Evolutionary conservation across 2,113 vertebrate genomes (phyloP), one percentile per base, ranked within the genome.

Genomic region (Apistogramma diplotaenia): DNA sequence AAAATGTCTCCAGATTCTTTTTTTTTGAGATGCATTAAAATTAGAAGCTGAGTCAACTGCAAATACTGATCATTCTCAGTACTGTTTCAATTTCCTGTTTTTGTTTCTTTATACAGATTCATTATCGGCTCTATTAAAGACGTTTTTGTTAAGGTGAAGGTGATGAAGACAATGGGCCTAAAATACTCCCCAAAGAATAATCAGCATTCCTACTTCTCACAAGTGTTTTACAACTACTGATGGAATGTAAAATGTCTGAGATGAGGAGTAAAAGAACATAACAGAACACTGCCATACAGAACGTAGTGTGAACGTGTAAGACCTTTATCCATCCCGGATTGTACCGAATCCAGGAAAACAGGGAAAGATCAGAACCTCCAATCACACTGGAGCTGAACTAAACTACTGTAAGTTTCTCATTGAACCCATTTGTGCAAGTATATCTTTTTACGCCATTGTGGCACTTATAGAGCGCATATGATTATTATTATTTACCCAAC

Each of bases 341-440:
- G 56, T 55, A 31, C 76, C 56, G 15, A 25, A 60, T 9, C 16
- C 18, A 27, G 27, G 35, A 79, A 56, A 31, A 49, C 43, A 3
- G 13, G 37, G 19, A 67, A 49, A 18, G 33, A 21, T 8, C 5
- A 46, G 51, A 23, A 67, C 67, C 80, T 81, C 77, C 37, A 74
- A 72, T 86, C 86, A 86, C 87, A 84, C 79, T 60, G 65, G 81
- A 78, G 4, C 11, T 21, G 5, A 73, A 55, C 49, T 73, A n/a
- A n/a, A 33, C 65, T 53, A 58, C 75, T 70, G 5, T 4, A 6
- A 51, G 71, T 82, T 85, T 84, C 12, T 82, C 40, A 46, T 54
- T 33, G 19, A 75, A 78, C 27, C 29, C 61, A 73, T 84, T 81
- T 79, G 61, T 86, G 85, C 87, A 80, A 40, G 58, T 31, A 56